Evolutionary conservation across 2,113 vertebrate genomes (phyloP).

Genomic region (Ailuropoda melanoleuca): DNA sequence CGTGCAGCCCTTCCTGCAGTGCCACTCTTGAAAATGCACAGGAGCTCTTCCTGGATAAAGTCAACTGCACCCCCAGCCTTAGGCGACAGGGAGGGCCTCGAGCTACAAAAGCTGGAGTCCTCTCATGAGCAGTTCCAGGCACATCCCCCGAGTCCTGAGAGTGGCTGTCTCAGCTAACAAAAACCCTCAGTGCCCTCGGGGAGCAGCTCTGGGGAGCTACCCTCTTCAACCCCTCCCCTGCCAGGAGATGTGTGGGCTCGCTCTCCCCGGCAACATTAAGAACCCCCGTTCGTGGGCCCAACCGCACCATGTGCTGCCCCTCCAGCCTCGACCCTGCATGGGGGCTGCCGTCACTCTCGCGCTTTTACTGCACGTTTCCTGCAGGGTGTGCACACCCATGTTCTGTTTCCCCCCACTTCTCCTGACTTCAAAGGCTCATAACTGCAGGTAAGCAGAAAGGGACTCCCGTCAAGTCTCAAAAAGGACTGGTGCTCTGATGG

Average conservation of each 20-base stretch:
- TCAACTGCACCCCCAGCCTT: background rate
- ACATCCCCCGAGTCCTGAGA: background rate
- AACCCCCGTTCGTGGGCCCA: background rate
- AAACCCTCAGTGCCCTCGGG: too few relatives aligned
- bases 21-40: background rate
- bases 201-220: background rate
- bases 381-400: background rate
- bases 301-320: rapidly evolving
- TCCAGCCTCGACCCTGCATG: background rate
- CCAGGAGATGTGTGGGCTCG: rapidly evolving
- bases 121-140: background rate
- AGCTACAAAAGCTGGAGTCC: background rate
- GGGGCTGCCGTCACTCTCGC: rapidly evolving
- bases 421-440: background rate
- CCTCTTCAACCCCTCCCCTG: background rate
- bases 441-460: background rate
- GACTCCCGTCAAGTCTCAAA: background rate
- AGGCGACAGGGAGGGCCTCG: background rate
- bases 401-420: background rate
- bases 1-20: background rate
- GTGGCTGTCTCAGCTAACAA: background rate
- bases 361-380: background rate
- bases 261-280: too few relatives aligned
- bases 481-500: background rate
- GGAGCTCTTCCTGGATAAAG: background rate